Percentiles rank a stretch among this genome's conserved stretches.
phyloP scores from a whole-genome alignment of 2,113 vertebrate genomes.

The Heliornis fulica region DNA sequence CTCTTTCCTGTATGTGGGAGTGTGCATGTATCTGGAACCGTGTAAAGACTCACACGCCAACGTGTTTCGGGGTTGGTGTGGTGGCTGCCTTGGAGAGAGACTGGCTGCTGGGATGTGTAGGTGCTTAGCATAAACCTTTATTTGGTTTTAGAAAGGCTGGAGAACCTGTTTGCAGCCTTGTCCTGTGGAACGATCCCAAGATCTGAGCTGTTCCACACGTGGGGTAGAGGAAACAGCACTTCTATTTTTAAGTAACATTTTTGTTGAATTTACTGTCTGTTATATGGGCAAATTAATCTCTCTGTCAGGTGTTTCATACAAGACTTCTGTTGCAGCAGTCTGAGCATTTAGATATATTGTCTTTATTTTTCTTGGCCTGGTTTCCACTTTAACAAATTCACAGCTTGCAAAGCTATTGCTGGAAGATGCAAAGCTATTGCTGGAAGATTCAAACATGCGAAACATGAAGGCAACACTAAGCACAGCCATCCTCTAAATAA shows the following conservation, averaged over 20 bases:
- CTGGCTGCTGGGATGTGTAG: not conserved
- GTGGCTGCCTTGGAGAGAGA: not conserved
- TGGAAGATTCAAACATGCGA: conserved; percentile 13
- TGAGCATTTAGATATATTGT: not conserved
- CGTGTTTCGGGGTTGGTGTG: not conserved
- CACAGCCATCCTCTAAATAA: not conserved
- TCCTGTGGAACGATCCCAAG: not conserved
- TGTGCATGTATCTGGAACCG: not conserved
- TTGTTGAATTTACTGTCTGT: not conserved
- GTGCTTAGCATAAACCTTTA: not conserved
- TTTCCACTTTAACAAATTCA: conserved; percentile 61
- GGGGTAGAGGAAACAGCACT: not conserved
- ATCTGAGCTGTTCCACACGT: not conserved
- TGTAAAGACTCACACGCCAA: not conserved
- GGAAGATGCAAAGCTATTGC: conserved; percentile 21
- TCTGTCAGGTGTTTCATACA: conserved; percentile 3
- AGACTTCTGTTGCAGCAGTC: conserved; percentile 4
- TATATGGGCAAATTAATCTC: not conserved
- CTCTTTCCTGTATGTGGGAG: not conserved
- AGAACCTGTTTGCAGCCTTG: not conserved
- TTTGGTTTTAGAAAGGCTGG: not conserved
- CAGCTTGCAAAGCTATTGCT: conserved; percentile 36
- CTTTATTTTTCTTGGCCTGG: conserved; percentile 35
- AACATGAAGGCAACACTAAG: not conserved
- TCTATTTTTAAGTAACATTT: not conserved